Evolutionary conservation across 2,113 vertebrate species (phyloP), one percentile per base, ranked within the genome.

Genomic region (Fukomys damarensis): DNA sequence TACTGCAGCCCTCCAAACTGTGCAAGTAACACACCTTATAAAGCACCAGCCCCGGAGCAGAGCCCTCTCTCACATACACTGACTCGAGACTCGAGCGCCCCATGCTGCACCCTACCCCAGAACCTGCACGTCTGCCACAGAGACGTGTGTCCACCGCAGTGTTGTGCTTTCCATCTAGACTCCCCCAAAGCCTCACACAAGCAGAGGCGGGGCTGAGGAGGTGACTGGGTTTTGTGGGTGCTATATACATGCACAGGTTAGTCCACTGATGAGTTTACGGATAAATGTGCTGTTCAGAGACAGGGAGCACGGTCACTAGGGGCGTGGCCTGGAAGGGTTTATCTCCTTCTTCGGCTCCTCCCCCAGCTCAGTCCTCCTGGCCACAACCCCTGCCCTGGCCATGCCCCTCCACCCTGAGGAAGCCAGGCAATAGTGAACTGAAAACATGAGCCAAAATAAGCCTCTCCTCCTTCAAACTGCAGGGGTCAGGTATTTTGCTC

Each of bases 1-100:
- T 3, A 49, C 30, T 3, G 70, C 68, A 6, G 13, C 35, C 28
- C 26, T 65, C 24, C 26, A 93, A 0, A 83, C 41, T 63, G 3
- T 30, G 16, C 52, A 86, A 83, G 91, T 70, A n/a, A 19, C 49
- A 72, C 5, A 77, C 3, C 32, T 38, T 35, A 17, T 1, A 32
- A 82, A 32, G 43, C 3, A 22, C 14, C 4, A 46, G 35, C 20
- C 43, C 20, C 22, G 9, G 11, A 72, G 32, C 13, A 10, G 35
- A 86, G 38, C 56, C 22, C 81, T 3, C 13, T 12, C 43, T 32
- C 63, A 20, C 24, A 65, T 7, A 8, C 0, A 16, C 1, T 46
- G 13, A 28, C 54, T 85, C 13, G 10, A n/a, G 7, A 6, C 16
- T 79, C 59, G 2, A 61, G 56, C 63, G 52, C 7, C 35, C n/a